phyloP scores from a whole-genome alignment of 2,797 vertebrate genomes.

The Anisognathus igniventris region DNA sequence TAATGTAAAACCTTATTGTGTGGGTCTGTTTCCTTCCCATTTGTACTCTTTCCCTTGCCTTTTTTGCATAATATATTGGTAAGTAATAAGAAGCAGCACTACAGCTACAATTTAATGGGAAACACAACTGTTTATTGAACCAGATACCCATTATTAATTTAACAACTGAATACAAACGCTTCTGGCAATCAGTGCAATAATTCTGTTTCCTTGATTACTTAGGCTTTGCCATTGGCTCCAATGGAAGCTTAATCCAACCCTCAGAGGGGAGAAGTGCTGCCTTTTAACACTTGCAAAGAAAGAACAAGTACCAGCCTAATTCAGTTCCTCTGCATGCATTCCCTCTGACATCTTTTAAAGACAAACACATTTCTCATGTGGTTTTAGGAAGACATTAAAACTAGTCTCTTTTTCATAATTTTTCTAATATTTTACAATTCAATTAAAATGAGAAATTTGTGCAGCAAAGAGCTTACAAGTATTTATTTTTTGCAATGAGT shows the following conservation, averaged over 20 bases:
- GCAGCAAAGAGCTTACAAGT: not conserved
- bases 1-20: not conserved
- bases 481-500: not conserved
- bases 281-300: constrained; percentile 38
- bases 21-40: not conserved
- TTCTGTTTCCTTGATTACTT: constrained; percentile 60
- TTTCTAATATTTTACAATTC: not conserved
- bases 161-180: constrained; percentile 52
- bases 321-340: not conserved
- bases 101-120: constrained; percentile 37
- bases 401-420: not conserved
- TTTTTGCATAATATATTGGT: constrained; percentile 55
- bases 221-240: constrained; percentile 26
- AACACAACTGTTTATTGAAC: constrained; percentile 65
- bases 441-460: not conserved
- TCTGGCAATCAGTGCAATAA: constrained; percentile 54
- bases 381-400: not conserved
- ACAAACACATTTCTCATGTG: not conserved
- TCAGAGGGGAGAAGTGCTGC: constrained; percentile 6
- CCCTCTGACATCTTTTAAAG: not conserved
- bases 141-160: constrained; percentile 66
- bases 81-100: constrained; percentile 34
- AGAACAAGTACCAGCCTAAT: not conserved
- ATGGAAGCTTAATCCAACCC: constrained; percentile 14
- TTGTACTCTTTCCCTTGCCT: not conserved